Conservation (phyloP, 2,888 invertebrate species). For the Acholoe squamosa region DNA sequence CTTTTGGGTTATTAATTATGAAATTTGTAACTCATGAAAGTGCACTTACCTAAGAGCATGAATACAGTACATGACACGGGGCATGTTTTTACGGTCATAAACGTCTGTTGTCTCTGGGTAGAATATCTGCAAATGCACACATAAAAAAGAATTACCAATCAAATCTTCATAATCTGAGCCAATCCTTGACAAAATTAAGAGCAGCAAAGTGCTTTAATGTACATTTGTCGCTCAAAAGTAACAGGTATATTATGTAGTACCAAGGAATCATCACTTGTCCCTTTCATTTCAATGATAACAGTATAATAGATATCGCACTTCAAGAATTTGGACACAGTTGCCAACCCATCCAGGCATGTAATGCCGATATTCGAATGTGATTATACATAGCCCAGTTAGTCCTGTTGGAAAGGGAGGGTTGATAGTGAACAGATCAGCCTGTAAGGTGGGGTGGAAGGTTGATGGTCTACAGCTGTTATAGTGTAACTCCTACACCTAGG, state of each 20-base stretch:
- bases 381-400: too few relatives aligned
- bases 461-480: background rate
- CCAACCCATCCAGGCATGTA: background rate
- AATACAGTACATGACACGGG: slow-evolving; percentile 89
- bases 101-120: slow-evolving; percentile 92
- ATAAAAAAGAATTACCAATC: too few relatives aligned
- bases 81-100: slow-evolving; percentile 92
- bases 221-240: too few relatives aligned
- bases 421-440: slow-evolving; percentile 9
- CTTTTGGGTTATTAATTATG: background rate
- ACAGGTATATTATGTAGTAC: too few relatives aligned
- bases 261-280: background rate
- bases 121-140: slow-evolving; percentile 87
- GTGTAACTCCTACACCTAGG: too few relatives aligned
- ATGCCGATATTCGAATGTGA: too few relatives aligned
- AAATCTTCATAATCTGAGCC: too few relatives aligned
- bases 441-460: background rate
- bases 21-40: background rate
- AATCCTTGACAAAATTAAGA: too few relatives aligned
- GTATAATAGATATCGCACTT: too few relatives aligned
- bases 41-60: slow-evolving; percentile 71
- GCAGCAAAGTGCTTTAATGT: too few relatives aligned
- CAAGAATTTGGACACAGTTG: background rate
- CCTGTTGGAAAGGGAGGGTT: too few relatives aligned
- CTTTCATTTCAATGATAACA: too few relatives aligned